Evolutionary conservation across 2,888 invertebrate genomes (phyloP).

Genomic region (Eupithecia subumbrata): DNA sequence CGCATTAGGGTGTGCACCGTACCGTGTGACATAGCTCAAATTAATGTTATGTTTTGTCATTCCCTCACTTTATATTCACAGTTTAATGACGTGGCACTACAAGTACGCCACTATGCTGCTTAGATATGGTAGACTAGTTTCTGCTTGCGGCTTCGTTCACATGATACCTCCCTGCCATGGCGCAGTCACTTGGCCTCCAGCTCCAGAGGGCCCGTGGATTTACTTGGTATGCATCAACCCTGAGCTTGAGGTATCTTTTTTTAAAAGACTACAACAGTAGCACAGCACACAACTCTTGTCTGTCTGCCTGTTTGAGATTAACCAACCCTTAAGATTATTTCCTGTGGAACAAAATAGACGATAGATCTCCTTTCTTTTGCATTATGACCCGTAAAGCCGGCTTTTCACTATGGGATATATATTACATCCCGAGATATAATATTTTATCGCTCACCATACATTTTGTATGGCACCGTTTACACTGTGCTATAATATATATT

Average conservation of each 20-base stretch:
- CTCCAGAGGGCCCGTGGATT: background rate
- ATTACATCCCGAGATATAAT: too few relatives aligned
- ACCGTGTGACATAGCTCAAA: slow-evolving; percentile 82
- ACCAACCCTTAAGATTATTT: background rate
- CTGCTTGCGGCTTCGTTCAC: background rate
- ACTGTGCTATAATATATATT: too few relatives aligned
- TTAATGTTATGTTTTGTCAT: slow-evolving; percentile 84
- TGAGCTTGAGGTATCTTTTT: background rate
- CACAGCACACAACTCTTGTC: background rate
- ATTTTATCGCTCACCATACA: too few relatives aligned
- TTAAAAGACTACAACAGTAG: slow-evolving; percentile 37
- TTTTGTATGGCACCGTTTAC: too few relatives aligned
- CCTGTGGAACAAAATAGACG: background rate
- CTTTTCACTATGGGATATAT: too few relatives aligned
- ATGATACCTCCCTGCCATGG: background rate
- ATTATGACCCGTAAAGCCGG: too few relatives aligned
- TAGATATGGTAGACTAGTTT: background rate
- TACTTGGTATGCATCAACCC: background rate
- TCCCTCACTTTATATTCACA: slow-evolving; percentile 81
- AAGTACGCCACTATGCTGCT: background rate
- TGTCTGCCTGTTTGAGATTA: background rate
- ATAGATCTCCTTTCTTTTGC: background rate
- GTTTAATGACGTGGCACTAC: slow-evolving; percentile 79
- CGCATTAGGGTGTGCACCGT: slow-evolving; percentile 68
- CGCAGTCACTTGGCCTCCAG: background rate